phyloP scores from a whole-genome alignment of 1,140 invertebrate genomes.

The fruit fly (Drosophila melanogaster) region Release_6_plus_ISO1_MT NC_004354.4:11116001-11116500 shows the following conservation, averaged over 20 bases:
- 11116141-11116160: background rate
- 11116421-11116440: slow-evolving; percentile 85
- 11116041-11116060: slow-evolving; percentile 64
- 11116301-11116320: background rate
- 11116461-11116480: slow-evolving; percentile 85
- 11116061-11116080: slow-evolving; percentile 68
- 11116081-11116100: slow-evolving; percentile 40
- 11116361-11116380: slow-evolving; percentile 56
- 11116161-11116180: background rate
- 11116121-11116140: background rate
- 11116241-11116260: slow-evolving; percentile 57
- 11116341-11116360: background rate
- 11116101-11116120: background rate
- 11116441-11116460: slow-evolving; percentile 84
- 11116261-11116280: slow-evolving; percentile 48
- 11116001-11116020: slow-evolving; percentile 77
- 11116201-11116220: slow-evolving; percentile 1
- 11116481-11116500: slow-evolving; percentile 80
- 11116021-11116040: slow-evolving; percentile 37
- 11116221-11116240: slow-evolving; percentile 20
- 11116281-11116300: background rate
- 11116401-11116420: slow-evolving; percentile 86
- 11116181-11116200: background rate
- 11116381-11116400: slow-evolving; percentile 84
- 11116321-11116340: background rate